Conservation (phyloP, 2,113 vertebrate species). For the Chloropsis cyanopogon region DNA sequence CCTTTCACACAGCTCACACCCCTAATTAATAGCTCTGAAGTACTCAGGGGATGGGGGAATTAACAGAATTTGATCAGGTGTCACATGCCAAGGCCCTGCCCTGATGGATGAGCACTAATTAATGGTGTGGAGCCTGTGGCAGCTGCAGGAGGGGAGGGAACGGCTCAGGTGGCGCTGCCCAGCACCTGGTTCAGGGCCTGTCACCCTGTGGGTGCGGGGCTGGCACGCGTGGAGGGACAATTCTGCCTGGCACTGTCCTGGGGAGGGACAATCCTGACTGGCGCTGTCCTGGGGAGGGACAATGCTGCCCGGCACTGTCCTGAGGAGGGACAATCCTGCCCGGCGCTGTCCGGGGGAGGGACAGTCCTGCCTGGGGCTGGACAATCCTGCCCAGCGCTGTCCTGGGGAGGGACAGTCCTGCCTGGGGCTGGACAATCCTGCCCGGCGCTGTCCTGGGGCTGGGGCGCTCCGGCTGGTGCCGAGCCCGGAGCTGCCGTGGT, state of each 20-base stretch:
- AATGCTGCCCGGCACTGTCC: background rate
- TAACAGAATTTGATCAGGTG: background rate
- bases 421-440: background rate
- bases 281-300: background rate
- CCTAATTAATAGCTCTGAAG: background rate
- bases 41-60: background rate
- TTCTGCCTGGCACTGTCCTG: background rate
- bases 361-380: background rate
- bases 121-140: background rate
- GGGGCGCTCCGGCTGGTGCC: background rate
- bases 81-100: background rate
- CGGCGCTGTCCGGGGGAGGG: too few relatives aligned
- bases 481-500: background rate
- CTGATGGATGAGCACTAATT: background rate
- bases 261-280: background rate
- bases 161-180: background rate
- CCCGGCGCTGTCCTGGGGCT: background rate
- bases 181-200: rapidly evolving
- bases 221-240: background rate
- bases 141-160: background rate
- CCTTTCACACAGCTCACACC: background rate
- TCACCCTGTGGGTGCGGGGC: rapidly evolving
- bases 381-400: background rate
- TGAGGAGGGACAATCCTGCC: background rate
- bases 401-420: too few relatives aligned